Evolutionary conservation across 1,140 invertebrate genomes (phyloP), one percentile per base, ranked within the genome.

Genomic region (Drosophila suzukii): DNA sequence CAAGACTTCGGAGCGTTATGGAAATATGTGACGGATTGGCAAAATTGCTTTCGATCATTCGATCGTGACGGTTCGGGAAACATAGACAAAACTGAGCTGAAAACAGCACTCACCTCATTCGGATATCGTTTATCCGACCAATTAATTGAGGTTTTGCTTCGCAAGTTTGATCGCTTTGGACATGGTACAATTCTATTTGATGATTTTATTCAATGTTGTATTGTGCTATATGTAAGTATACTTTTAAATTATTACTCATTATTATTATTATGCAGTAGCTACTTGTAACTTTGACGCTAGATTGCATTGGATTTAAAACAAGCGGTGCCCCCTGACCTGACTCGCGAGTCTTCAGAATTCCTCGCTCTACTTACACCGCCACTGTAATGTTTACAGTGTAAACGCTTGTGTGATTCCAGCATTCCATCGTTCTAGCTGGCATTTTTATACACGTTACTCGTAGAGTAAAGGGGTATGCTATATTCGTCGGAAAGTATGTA

Each of bases 21-120:
- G 98, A 98, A 99, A 92, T 99, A 99, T 93, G 90, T 99, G 0
- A 98, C 96, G n/a, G 97, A 99, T 90, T 99, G 98, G 98, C 97
- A 99, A 92, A 96, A 96, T 76, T 99, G 98, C 91, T 99, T 99
- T 93, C 94, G 97, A 57, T 96, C 96, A 3, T 99, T 98, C 93
- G 98, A 99, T 92, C 93, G 96, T 36, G 98, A 99, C 89, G 97
- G 96, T 90, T 99, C 97, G 13, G 98, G 98, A n/a, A 97, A 97
- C 80, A 99, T 99, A 76, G 98, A 99, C 93, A 95, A 95, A 86
- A 93, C 95, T 62, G 98, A 99, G 93, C 92, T 99, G 2, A 97
- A 96, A 93, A 96, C 95, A 63, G 98, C 98, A 5, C 93, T 99
- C 0, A 97, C 95, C 7, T 95, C 96, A 50, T 99, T 99, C 93